A percentile compares a stretch with the other conserved stretches of the same genome.
These are phyloP conservation scores for Amblyopsis hoosieri DNA, from an alignment of 2,797 vertebrate genomes.

Conservation along the genomic window DNA sequence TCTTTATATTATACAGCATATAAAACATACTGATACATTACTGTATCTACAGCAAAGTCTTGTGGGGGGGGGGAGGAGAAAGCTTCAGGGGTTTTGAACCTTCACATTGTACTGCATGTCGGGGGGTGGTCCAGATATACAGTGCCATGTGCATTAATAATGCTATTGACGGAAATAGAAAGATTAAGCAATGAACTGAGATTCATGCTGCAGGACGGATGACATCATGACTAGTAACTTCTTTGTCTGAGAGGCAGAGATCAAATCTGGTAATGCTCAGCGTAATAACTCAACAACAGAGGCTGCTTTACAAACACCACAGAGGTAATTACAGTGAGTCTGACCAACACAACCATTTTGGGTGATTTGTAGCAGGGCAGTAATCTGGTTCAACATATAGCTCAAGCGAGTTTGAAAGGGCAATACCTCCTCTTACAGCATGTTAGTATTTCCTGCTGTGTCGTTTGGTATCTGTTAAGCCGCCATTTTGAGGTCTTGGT, in stretches of 20 bases:
- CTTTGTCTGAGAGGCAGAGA: constrained; percentile 36
- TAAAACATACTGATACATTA: too few species aligned
- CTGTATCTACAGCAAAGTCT: background rate
- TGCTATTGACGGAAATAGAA: constrained; percentile 8
- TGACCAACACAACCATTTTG: constrained; percentile 18
- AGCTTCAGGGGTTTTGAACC: background rate
- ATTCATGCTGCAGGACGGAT: constrained; percentile 17
- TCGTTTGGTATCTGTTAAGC: too few species aligned
- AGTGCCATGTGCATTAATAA: constrained; percentile 8
- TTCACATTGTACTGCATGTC: background rate
- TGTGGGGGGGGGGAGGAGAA: too few species aligned
- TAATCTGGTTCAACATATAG: too few species aligned
- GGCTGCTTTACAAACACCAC: constrained; percentile 31
- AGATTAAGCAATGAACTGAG: constrained; percentile 16
- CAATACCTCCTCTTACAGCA: too few species aligned
- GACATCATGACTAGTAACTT: constrained; percentile 42
- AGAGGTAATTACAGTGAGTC: constrained; percentile 45
- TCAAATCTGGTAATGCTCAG: constrained; percentile 35
- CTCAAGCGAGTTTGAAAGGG: too few species aligned
- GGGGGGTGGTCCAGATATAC: background rate
- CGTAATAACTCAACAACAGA: constrained; percentile 46
- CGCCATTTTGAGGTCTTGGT: too few species aligned
- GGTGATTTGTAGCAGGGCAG: constrained; percentile 1
- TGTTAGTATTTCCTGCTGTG: too few species aligned
- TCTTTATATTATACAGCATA: background rate